Base-by-base conservation (phyloP, 2,888 invertebrate species). In the Lasioglossum marginatum region DNA sequence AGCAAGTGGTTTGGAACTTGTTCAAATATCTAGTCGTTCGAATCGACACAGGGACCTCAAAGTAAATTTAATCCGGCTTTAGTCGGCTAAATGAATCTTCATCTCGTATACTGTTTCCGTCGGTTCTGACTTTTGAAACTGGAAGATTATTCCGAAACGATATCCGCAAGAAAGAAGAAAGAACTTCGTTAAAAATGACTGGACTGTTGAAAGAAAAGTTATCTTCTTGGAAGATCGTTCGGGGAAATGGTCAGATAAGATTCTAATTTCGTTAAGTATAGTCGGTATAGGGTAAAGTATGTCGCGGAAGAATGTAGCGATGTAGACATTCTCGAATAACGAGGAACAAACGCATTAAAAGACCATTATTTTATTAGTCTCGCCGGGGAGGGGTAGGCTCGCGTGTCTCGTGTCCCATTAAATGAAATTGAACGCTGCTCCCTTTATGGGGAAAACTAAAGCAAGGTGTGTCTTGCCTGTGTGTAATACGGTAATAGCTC, bases 311-410 rank as follows among this genome's bases (percentile, higher is more conserved):
- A 37, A 68, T 40, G 34, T 34, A 43, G 72, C 40, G 60, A 63
- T 72, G 75, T n/a, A n/a, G n/a, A n/a, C 79, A 82, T 87, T 77
- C 83, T 83, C 72, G 73, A 81, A 81, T 87, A 87, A 86, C 79
- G 82, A 82, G 87, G 84, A 81, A 85, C 80, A 82, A 82, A 73
- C 81, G 77, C 77, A 82, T 90, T 89, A 90, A 79, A 45, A 45
- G 57, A 70, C 31, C 74, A 89, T 90, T 90, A 90, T 87, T 86
- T 86, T 80, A 91, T 90, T 86, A 90, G 57, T 57, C 45, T n/a
- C 63, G 81, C 57, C 81, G 77, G 74, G 79, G 37, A 80, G 23
- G 60, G 48, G 52, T 23, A 57, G n/a, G 83, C 34, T 91, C 77
- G 90, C 88, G 90, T 90, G 87, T 77, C 82, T 66, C 79, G 72